These are phyloP conservation scores for Grantiella picta DNA, from an alignment of 2,113 vertebrate genomes.

Conservation along the genomic window DNA sequence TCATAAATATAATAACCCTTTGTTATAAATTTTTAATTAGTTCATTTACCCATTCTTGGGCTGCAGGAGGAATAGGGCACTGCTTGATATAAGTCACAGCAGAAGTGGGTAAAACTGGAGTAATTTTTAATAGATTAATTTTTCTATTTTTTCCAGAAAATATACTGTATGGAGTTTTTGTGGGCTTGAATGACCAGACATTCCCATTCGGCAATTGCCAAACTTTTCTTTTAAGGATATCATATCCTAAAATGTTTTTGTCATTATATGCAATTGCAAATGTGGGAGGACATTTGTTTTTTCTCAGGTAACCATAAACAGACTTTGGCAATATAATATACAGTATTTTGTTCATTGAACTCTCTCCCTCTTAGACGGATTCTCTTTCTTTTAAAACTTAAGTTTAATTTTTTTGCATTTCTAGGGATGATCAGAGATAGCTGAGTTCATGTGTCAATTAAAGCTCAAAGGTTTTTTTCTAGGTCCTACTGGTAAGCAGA, in stretches of 20 bases:
- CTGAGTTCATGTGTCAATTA: background rate
- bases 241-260: background rate
- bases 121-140: background rate
- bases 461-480: background rate
- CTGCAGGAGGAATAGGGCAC: background rate
- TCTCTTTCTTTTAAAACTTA: background rate
- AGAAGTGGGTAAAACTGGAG: background rate
- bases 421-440: background rate
- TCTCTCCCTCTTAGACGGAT: background rate
- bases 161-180: background rate
- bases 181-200: background rate
- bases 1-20: background rate
- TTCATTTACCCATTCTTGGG: background rate
- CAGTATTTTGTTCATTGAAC: background rate
- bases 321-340: background rate
- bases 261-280: background rate
- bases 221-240: background rate
- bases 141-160: background rate
- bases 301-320: background rate
- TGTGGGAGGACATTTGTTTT: background rate
- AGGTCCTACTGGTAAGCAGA: background rate
- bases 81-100: background rate
- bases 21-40: background rate
- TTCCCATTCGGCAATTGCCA: fast-evolving
- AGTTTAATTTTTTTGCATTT: background rate